These are phyloP conservation scores for Spizella passerina DNA, from an alignment of 2,797 vertebrate genomes.

Conservation along the genomic window DNA sequence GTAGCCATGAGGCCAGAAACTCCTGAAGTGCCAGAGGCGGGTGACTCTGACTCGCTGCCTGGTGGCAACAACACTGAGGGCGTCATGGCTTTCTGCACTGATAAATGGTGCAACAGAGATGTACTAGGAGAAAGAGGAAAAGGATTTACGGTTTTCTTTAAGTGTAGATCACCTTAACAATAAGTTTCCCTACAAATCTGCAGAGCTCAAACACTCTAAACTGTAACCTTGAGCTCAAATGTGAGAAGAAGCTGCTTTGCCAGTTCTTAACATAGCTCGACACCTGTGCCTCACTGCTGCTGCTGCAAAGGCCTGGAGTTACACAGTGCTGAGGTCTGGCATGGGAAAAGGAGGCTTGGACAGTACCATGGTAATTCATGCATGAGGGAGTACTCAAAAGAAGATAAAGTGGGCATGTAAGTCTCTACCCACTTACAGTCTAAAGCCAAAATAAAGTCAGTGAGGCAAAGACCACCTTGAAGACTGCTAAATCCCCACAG, in stretches of 20 bases:
- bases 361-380: background rate
- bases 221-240: background rate
- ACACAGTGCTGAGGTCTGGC: background rate
- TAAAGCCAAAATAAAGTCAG: background rate
- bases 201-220: background rate
- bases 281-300: fast-evolving
- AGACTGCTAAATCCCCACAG: background rate
- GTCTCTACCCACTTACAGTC: background rate
- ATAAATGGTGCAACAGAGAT: background rate
- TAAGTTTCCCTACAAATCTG: background rate
- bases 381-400: background rate
- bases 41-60: background rate
- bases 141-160: background rate
- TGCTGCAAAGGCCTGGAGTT: background rate
- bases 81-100: background rate
- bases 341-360: background rate
- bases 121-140: background rate
- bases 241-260: background rate
- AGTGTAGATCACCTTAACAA: background rate
- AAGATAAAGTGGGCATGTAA: background rate
- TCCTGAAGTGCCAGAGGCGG: background rate
- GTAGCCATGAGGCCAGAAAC: background rate
- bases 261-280: background rate
- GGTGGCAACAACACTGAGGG: background rate
- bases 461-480: background rate